Evolutionary conservation across 2,113 vertebrate species (phyloP).

Genomic region (Pomatorhinus ruficollis): DNA sequence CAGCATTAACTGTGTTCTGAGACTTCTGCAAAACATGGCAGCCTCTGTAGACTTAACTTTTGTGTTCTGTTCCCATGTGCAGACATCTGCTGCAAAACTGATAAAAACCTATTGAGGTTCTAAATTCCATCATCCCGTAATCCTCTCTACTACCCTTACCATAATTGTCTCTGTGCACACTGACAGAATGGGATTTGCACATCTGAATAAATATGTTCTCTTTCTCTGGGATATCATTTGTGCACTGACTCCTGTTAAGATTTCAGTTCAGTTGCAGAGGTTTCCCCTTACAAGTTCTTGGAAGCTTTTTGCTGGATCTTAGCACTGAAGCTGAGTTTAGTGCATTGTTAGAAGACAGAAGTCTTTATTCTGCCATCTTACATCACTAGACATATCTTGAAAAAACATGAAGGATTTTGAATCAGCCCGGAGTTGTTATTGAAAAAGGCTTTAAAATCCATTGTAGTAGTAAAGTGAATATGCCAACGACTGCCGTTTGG

Average conservation of each 20-base stretch:
- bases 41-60: background rate
- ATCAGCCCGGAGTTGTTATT: background rate
- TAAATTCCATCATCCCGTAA: background rate
- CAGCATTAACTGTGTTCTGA: background rate
- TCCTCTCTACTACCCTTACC: background rate
- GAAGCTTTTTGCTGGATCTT: background rate
- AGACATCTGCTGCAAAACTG: constrained; percentile 16
- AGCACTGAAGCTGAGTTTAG: background rate
- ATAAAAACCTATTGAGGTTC: constrained; percentile 10
- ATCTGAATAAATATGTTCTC: background rate
- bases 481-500: background rate
- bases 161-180: background rate
- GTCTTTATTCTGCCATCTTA: background rate
- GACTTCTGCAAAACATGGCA: background rate
- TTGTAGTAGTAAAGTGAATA: background rate
- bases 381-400: background rate
- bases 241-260: background rate
- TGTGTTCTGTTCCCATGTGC: background rate
- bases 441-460: background rate
- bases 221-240: background rate
- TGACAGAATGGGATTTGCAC: background rate
- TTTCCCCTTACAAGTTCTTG: background rate
- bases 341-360: background rate
- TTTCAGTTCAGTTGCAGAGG: background rate
- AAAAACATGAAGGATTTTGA: constrained; percentile 28